Evolutionary conservation across 1,140 invertebrate genomes (phyloP).

Genomic region (Gerris buenoi): DNA sequence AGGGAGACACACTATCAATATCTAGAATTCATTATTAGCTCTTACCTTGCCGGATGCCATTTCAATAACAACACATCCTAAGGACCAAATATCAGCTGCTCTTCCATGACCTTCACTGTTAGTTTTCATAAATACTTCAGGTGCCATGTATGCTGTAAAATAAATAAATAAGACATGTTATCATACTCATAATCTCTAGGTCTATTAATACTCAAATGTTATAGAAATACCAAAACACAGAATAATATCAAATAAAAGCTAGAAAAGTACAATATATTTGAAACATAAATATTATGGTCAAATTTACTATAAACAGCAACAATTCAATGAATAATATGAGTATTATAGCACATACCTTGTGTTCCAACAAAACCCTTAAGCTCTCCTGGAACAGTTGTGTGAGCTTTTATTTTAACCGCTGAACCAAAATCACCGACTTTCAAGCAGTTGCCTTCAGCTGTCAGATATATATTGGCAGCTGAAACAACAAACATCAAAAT

Average conservation of each 20-base stretch:
- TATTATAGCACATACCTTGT: too few relatives aligned
- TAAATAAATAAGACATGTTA: neutral
- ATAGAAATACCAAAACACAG: too few relatives aligned
- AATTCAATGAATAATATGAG: too few relatives aligned
- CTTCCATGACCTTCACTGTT: constrained; percentile 64
- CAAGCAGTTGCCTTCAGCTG: constrained; percentile 61
- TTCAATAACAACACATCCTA: constrained; percentile 76
- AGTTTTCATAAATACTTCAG: constrained; percentile 72
- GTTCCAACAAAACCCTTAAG: constrained; percentile 74
- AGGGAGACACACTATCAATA: too few relatives aligned
- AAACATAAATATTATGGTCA: too few relatives aligned
- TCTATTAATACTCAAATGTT: too few relatives aligned
- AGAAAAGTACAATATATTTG: too few relatives aligned
- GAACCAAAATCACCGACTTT: constrained; percentile 85
- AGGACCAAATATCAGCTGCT: constrained; percentile 78
- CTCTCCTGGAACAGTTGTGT: constrained; percentile 72
- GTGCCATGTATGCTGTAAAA: constrained; percentile 67
- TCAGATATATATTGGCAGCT: constrained; percentile 79
- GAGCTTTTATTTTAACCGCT: constrained; percentile 69
- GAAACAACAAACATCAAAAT: constrained; percentile 17
- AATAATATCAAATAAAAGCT: too few relatives aligned
- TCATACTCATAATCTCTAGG: neutral
- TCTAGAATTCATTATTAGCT: too few relatives aligned
- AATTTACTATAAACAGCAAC: too few relatives aligned
- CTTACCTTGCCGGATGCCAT: constrained; percentile 76